Base-by-base conservation (phyloP, 2,888 invertebrate genomes). In the Idaea dimidiata region DNA sequence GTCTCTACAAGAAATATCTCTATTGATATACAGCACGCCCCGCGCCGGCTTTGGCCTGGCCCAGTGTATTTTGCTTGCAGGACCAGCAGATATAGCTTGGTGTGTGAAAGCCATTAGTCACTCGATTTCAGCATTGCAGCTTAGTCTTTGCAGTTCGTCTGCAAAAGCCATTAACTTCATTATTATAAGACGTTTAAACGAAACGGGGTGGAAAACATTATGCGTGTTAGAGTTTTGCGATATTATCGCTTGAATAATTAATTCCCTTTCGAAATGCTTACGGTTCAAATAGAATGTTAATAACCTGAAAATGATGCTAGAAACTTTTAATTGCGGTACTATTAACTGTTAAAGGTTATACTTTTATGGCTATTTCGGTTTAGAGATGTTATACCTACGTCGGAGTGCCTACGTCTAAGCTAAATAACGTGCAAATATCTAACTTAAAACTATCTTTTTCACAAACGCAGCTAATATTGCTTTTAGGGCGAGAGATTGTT, bases 211-310 rank as follows among this genome's bases (percentile, higher is more conserved):
- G 62, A 63, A 67, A 63, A 63, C 65, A 66, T 65, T 63, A 75
- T 72, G 71, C 63, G 62, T 64, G 75, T 77, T 73, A 73, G 64
- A 69, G 63, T 56, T 68, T 72, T 70, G 68, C 69, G 77, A 82
- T 82, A 77, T 79, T 85, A 88, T 87, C 83, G 80, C 68, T 72
- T 76, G 68, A 78, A 80, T 83, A 84, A 87, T 85, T 82, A 86
- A 86, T 85, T 83, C 83, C 75, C 74, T 81, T 76, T 71, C 75
- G 77, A 78, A 79, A 72, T 71, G 75, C 70, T 74, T 78, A 79
- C 71, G 64, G 64, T 62, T 64, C 66, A 59, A 64, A 64, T 61
- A 61, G 58, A 58, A 61, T 61, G 62, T 83, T 84, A 86, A 87
- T 86, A 86, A 84, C 83, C 80, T 83, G 78, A 83, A 83, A 84